Evolutionary conservation across 1,140 invertebrate species (phyloP).

Genomic region (Heliconius congener): DNA sequence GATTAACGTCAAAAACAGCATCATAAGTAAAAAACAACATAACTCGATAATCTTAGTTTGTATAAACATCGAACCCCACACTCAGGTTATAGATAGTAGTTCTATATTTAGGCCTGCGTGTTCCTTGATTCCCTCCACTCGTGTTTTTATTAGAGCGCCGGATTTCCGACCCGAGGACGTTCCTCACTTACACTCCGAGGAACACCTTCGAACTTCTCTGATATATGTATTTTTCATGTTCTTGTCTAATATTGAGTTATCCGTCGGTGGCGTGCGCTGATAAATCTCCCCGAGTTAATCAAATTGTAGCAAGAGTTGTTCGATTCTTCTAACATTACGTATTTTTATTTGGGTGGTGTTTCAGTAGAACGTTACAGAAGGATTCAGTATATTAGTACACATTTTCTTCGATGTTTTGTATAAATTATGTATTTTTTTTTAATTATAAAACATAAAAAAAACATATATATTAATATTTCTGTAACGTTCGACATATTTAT

Average conservation of each 20-base stretch:
- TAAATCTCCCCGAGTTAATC: neutral
- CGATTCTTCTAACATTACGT: neutral
- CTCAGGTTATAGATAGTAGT: neutral
- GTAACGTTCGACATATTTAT: too few species aligned
- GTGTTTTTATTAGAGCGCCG: conserved; percentile 10
- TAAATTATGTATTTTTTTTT: neutral
- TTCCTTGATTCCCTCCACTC: neutral
- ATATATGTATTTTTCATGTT: conserved; percentile 9
- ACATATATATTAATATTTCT: too few species aligned
- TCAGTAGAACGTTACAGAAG: neutral
- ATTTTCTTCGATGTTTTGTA: neutral
- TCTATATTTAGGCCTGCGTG: neutral
- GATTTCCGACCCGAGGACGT: conserved; percentile 13
- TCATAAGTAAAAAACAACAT: neutral
- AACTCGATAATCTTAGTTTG: neutral
- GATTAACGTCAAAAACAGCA: neutral
- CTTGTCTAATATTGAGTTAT: neutral
- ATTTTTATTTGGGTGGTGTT: neutral
- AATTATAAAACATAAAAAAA: too few species aligned
- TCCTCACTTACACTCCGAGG: neutral
- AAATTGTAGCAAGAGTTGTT: neutral
- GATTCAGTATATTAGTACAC: neutral
- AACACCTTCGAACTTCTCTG: neutral
- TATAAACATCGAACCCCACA: neutral
- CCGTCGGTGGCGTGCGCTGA: neutral